These are phyloP conservation scores for Holothuria scabra DNA, from an alignment of 53 echinoderm and acorn worm species.

Conservation along the genomic window DNA sequence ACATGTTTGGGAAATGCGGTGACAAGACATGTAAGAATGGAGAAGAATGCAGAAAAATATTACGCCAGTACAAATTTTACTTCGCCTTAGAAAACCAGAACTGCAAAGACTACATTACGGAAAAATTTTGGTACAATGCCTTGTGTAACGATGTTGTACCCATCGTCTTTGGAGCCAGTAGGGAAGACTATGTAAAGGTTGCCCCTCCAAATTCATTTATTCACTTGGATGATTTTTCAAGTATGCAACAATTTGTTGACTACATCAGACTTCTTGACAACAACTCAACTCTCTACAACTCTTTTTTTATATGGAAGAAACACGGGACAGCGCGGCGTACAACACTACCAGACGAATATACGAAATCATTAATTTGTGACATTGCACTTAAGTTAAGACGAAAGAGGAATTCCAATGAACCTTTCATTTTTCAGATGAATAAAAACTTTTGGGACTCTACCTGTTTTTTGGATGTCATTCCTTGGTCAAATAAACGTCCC, in stretches of 20 bases:
- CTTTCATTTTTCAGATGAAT: too few species aligned
- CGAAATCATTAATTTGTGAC: too few species aligned
- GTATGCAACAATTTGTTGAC: neutral
- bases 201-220: conserved; percentile 9
- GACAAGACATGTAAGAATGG: neutral
- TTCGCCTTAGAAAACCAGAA: conserved; percentile 15
- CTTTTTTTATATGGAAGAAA: conserved; percentile 9
- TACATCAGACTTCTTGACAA: neutral
- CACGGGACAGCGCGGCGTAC: too few species aligned
- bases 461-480: too few species aligned
- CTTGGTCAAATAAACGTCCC: too few species aligned
- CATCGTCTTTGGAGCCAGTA: neutral
- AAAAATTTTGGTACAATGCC: conserved; percentile 15
- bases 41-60: neutral
- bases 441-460: too few species aligned
- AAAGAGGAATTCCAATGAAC: too few species aligned
- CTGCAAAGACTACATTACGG: conserved; percentile 11
- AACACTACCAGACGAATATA: too few species aligned
- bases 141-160: neutral
- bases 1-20: conserved; percentile 17
- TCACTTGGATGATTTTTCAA: neutral
- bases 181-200: neutral
- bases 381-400: too few species aligned
- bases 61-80: conserved; percentile 7
- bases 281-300: neutral